These are phyloP conservation scores for Montipora capitata DNA, from an alignment of 92 coral and sea anemone genomes.

Conservation along the genomic window DNA sequence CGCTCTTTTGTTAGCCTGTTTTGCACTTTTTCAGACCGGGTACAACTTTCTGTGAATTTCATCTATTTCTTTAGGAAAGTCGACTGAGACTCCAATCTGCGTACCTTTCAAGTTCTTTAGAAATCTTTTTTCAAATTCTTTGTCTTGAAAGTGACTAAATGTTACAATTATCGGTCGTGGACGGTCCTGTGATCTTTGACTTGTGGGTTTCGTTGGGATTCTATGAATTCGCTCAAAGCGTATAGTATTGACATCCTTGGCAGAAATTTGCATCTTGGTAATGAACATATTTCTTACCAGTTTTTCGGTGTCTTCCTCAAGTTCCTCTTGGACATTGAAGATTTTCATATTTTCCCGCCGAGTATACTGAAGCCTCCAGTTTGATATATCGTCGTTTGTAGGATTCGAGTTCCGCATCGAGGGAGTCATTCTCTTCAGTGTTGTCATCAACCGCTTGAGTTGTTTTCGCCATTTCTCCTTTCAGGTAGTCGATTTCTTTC, in stretches of 20 bases:
- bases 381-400: conserved; percentile 23
- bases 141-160: conserved; percentile 1
- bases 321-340: conserved; percentile 18
- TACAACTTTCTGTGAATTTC: conserved; percentile 12
- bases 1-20: not conserved
- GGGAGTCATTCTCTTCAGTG: conserved; percentile 14
- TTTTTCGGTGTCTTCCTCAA: conserved; percentile 34
- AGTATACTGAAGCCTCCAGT: not conserved
- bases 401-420: conserved; percentile 16
- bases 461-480: not conserved
- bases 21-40: conserved; percentile 7
- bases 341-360: conserved; percentile 34
- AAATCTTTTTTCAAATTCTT: not conserved
- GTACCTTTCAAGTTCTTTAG: not conserved
- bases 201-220: conserved; percentile 2
- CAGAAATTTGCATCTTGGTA: conserved; percentile 9
- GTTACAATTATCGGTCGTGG: not conserved
- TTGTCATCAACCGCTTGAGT: not conserved
- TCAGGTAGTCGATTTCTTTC: conserved; percentile 3
- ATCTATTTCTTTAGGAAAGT: conserved; percentile 11
- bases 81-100: not conserved
- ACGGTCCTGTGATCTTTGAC: not conserved
- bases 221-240: conserved; percentile 41
- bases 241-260: conserved; percentile 14
- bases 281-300: conserved; percentile 13